These are phyloP conservation scores for Lapara coniferarum DNA, from an alignment of 2,888 invertebrate species.

Conservation along the genomic window DNA sequence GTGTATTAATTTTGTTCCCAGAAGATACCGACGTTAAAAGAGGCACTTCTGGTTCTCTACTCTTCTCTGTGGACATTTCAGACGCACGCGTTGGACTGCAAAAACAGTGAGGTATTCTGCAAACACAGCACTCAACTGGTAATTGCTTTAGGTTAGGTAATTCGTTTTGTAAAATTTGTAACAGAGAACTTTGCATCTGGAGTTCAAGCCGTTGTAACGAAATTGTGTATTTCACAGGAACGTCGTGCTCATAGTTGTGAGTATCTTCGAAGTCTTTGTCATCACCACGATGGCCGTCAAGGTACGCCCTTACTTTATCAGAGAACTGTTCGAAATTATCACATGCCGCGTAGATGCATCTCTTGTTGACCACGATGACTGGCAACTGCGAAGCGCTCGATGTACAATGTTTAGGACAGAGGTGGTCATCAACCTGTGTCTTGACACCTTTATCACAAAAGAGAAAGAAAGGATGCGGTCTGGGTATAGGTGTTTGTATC, in stretches of 20 bases:
- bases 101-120: conserved; percentile 60
- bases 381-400: conserved; percentile 67
- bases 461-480: conserved; percentile 65
- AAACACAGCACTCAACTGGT: conserved; percentile 52
- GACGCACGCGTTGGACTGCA: conserved; percentile 48
- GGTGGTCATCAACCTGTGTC: conserved; percentile 52
- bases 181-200: conserved; percentile 66
- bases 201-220: conserved; percentile 55
- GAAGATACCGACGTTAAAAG: conserved; percentile 37
- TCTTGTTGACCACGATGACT: conserved; percentile 68
- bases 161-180: conserved; percentile 68
- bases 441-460: conserved; percentile 65
- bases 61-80: conserved; percentile 29
- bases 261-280: conserved; percentile 58
- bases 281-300: conserved; percentile 55
- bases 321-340: conserved; percentile 66
- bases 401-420: conserved; percentile 64
- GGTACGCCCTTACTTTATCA: conserved; percentile 59
- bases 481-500: conserved; percentile 55
- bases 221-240: conserved; percentile 57
- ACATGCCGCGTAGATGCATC: conserved; percentile 68
- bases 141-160: conserved; percentile 55
- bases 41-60: conserved; percentile 28
- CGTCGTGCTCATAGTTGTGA: conserved; percentile 54
- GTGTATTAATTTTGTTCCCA: conserved; percentile 50